phyloP scores from a whole-genome alignment of 2,797 vertebrate species.

The Odontamblyopus lacepedii region DNA sequence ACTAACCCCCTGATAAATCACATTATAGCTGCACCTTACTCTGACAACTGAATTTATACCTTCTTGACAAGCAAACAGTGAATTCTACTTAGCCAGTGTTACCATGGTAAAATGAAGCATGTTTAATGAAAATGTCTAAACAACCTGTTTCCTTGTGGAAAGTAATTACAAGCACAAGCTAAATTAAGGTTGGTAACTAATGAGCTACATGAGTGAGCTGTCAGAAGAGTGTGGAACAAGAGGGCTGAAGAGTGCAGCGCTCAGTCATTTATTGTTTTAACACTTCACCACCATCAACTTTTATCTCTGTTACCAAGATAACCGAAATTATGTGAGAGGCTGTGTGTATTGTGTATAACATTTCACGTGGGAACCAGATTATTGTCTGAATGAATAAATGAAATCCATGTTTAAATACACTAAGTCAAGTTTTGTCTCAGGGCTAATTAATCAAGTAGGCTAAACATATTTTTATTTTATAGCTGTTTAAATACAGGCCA shows the following conservation, averaged over 20 bases:
- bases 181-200: not conserved
- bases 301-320: not conserved
- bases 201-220: conserved; percentile 2
- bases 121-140: conserved; percentile 4
- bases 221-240: not conserved
- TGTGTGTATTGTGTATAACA: not conserved
- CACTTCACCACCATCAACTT: not conserved
- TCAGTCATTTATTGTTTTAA: not conserved
- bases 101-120: not conserved
- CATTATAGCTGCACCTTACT: not conserved
- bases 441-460: too few relatives aligned
- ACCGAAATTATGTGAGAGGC: not conserved
- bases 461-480: not conserved
- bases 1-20: not conserved
- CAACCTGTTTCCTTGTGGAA: conserved; percentile 2
- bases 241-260: not conserved
- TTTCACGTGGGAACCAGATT: not conserved
- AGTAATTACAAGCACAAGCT: not conserved
- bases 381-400: not conserved
- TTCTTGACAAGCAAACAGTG: not conserved
- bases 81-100: not conserved
- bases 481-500: not conserved
- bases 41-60: not conserved
- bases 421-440: not conserved
- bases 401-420: not conserved